Conservation (phyloP, 2,888 invertebrate genomes). For the Andrena fulva region DNA sequence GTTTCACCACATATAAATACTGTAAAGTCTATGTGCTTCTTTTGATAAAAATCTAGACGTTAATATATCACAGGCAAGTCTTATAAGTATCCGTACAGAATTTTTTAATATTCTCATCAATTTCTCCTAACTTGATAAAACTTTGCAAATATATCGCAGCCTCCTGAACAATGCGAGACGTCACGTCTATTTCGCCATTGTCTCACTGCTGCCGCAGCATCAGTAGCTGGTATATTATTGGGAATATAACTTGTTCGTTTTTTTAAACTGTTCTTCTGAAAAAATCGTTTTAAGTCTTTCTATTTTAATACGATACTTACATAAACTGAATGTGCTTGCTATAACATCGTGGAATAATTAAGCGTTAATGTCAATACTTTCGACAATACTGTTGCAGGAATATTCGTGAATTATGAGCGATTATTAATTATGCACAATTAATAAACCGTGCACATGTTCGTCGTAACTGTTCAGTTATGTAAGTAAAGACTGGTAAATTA, state of each 20-base stretch:
- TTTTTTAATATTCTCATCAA: neutral
- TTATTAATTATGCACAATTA: constrained; percentile 17
- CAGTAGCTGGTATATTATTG: neutral
- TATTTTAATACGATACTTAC: constrained; percentile 24
- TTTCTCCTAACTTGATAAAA: neutral
- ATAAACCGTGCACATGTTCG: constrained; percentile 11
- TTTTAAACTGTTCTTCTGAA: neutral
- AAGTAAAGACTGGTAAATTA: constrained; percentile 31
- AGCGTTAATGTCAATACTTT: constrained; percentile 10
- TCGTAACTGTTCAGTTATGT: constrained; percentile 18
- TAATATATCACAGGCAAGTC: constrained; percentile 20
- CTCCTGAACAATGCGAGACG: constrained; percentile 29
- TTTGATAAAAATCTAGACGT: constrained; percentile 20
- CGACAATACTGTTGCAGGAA: constrained; percentile 12
- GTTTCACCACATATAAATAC: constrained; percentile 19
- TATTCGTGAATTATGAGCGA: constrained; percentile 20
- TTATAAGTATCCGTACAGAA: constrained; percentile 32
- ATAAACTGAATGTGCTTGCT: constrained; percentile 13
- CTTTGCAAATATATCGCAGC: constrained; percentile 12
- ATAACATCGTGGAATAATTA: constrained; percentile 1
- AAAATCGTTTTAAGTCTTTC: constrained; percentile 11
- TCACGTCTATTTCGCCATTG: constrained; percentile 34
- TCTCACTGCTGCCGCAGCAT: constrained; percentile 6
- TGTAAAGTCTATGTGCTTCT: constrained; percentile 3
- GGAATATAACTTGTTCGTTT: neutral